Evolutionary conservation across 2,888 invertebrate genomes (phyloP), one percentile per base, ranked within the genome.

Genomic region (Dorcus hopei): DNA sequence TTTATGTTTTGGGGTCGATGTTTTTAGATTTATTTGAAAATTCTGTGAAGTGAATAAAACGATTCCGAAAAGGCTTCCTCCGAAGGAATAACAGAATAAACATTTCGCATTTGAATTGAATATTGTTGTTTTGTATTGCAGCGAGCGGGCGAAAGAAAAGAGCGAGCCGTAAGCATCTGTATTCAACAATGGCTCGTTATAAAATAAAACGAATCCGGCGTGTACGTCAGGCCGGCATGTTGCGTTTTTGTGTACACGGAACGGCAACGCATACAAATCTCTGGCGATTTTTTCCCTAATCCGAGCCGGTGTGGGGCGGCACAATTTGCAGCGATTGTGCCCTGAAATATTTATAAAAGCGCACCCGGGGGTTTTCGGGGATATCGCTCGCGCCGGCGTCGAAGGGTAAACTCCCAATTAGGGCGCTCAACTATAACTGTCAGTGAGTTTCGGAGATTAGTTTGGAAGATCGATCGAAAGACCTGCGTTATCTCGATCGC

Each of bases 281-380:
- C 26, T 33, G 26, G 26, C 26, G 26, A 33, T 33, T 33, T 33
- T 33, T 33, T 33, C 26, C 26, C 26, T 33, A 33, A 33, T 33
- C 26, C 26, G 26, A 33, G 26, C 26, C 26, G 26, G 26, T 33
- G 26, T 33, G 49, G n/a, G 23, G 49, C n/a, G 9, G n/a, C 11
- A 38, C 38, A 38, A 50, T 50, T 50, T 50, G 50, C 19, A 50
- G 50, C 38, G 38, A 50, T 50, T 50, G 50, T 50, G 50, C 11
- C 38, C 19, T 50, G 16, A 50, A 50, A 38, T 50, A 33, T 33
- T 50, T 16, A 33, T 50, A 50, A 16, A 50, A 50, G 26, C 26
- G 26, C 26, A 33, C 26, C 26, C 26, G 26, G 26, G 26, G 26
- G 26, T 33, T 33, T 33, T 33, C 7, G 26, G 26, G 26, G 26